Conservation (phyloP, 2,888 invertebrate species). For the Glaucopsyche alexis region DNA sequence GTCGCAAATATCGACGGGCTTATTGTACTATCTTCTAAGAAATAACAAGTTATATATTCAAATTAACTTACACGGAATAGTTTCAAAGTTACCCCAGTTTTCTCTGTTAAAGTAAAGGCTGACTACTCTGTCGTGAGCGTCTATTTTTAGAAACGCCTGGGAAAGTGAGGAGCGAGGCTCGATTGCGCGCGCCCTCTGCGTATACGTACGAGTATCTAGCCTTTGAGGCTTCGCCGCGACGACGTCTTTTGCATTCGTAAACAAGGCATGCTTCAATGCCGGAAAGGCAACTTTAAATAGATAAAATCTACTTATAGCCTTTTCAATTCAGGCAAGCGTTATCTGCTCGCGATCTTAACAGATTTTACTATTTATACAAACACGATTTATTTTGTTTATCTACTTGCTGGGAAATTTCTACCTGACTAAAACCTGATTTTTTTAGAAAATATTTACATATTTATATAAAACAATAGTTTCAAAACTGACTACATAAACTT, state of each 20-base stretch:
- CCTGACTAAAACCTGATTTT: too few relatives aligned
- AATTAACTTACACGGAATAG: conserved; percentile 22
- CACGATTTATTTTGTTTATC: background rate
- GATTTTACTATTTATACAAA: conserved; percentile 5
- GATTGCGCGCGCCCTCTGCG: conserved; percentile 61
- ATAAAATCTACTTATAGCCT: conserved; percentile 28
- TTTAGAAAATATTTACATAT: too few relatives aligned
- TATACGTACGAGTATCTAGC: conserved; percentile 36
- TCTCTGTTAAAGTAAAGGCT: conserved; percentile 47
- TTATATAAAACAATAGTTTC: too few relatives aligned
- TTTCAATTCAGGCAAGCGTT: conserved; percentile 17
- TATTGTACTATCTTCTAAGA: background rate
- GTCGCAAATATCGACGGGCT: background rate
- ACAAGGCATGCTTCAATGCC: conserved; percentile 43
- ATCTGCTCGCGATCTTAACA: conserved; percentile 6
- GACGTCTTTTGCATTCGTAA: conserved; percentile 71
- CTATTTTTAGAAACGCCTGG: conserved; percentile 75
- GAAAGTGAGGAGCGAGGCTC: conserved; percentile 64
- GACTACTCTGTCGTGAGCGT: conserved; percentile 63
- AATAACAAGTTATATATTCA: conserved; percentile 15
- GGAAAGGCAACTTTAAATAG: conserved; percentile 30
- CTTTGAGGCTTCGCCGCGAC: conserved; percentile 50
- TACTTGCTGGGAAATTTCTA: background rate
- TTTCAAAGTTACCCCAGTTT: conserved; percentile 37
- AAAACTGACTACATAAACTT: too few relatives aligned